Evolutionary conservation across 2,113 vertebrate genomes (phyloP), one percentile per base, ranked within the genome.

Genomic region (Ictalurus punctatus): DNA sequence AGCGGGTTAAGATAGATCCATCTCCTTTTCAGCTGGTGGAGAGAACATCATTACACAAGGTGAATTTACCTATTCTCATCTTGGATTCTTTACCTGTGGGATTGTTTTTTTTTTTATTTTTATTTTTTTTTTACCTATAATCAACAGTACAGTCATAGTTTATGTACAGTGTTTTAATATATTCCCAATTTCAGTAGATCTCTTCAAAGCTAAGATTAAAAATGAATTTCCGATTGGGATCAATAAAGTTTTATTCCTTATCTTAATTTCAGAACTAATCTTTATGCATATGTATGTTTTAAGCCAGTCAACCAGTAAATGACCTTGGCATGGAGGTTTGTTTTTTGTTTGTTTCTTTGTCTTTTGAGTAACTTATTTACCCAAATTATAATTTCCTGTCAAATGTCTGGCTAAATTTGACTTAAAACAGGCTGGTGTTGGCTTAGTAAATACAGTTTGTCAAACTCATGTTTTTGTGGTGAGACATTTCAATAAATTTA

Each of bases 11-110:
- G 6, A 96, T 99, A 1, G 98, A 99, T 90, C 97, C 97, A 14
- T 97, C 97, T 4, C 98, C 98, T 78, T 99, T 99, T 93, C 98
- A 99, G 91, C 94, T 99, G 90, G 98, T 99, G 86, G 98, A 99
- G 94, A 96, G 97, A 93, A 99, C 98, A 0, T 97, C 98, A 0
- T 91, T 99, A 76, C 98, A 99, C 92, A 98, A 98, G 96, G 98
- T 97, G 86, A 82, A 92, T 44, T 52, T 88, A 69, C 16, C 7
- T 52, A 17, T 4, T 40, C 7, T 44, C 34, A 25, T 74, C 21
- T 65, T 0, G 82, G 80, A 80, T 80, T 80, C 40, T 30, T 48
- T 56, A 2, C 48, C 17, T 40, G 37, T 14, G 4, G 30, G 30
- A 76, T 44, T n/a, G n/a, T n/a, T n/a, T n/a, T 40, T 40, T 40